Evolutionary conservation across 1,140 invertebrate genomes (phyloP).

Genomic region (Melitaea cinxia): DNA sequence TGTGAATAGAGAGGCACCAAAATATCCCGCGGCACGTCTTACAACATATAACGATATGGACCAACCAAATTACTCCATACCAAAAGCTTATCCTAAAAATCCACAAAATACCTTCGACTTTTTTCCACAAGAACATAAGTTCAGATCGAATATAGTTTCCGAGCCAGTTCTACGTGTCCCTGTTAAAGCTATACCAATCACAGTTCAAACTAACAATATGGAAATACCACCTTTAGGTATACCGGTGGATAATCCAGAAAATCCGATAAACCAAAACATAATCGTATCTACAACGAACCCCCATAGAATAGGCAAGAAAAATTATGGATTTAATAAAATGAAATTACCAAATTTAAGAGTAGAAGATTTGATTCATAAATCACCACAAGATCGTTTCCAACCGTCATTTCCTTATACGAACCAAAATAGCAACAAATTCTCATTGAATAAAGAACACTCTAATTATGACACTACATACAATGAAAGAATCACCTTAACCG

Average conservation of each 20-base stretch:
- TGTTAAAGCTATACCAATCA: constrained; percentile 40
- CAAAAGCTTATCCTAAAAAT: not conserved
- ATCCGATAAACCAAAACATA: constrained; percentile 59
- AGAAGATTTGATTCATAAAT: constrained; percentile 6
- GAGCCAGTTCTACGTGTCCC: constrained; percentile 1
- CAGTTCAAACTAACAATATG: constrained; percentile 64
- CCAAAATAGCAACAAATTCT: constrained; percentile 26
- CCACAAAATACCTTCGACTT: constrained; percentile 19
- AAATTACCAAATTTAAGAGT: not conserved
- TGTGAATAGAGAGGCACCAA: not conserved
- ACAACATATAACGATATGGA: not conserved
- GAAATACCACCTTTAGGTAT: constrained; percentile 63
- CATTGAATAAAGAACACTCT: constrained; percentile 25
- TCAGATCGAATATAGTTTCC: constrained; percentile 20
- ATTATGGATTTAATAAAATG: not conserved
- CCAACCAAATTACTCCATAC: not conserved
- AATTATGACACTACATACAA: constrained; percentile 15
- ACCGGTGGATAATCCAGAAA: constrained; percentile 47
- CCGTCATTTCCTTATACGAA: constrained; percentile 9
- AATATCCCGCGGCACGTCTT: not conserved
- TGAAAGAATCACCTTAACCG: constrained; percentile 26
- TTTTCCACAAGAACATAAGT: constrained; percentile 34
- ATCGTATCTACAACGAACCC: constrained; percentile 45
- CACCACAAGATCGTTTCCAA: constrained; percentile 12
- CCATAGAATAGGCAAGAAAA: constrained; percentile 13